Evolutionary conservation across 2,113 vertebrate species (phyloP).

Genomic region (Corydoras sp.): DNA sequence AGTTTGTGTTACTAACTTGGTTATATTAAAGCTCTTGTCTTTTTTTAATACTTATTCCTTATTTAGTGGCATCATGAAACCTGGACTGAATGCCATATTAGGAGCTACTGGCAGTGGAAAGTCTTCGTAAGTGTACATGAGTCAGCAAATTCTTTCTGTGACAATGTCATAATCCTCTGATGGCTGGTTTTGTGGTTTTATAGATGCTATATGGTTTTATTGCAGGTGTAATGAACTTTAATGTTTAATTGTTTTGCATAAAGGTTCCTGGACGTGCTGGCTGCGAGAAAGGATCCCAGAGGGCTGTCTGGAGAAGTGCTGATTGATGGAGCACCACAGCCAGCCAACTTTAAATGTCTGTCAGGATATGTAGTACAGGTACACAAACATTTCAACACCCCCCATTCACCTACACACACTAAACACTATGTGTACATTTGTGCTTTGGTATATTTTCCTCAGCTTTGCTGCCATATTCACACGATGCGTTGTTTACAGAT

Average conservation of each 20-base stretch:
- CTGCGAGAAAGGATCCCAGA: constrained; percentile 70
- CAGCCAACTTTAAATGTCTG: constrained; percentile 77
- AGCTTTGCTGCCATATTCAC: too few species aligned
- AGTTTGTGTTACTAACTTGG: too few species aligned
- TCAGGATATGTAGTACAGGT: constrained; percentile 84
- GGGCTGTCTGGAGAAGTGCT: constrained; percentile 78
- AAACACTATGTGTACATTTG: too few species aligned
- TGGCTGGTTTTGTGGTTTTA: constrained; percentile 5
- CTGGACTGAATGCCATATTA: constrained; percentile 90
- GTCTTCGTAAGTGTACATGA: constrained; percentile 80
- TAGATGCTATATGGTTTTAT: neutral
- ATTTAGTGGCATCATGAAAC: constrained; percentile 86
- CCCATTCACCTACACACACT: neutral
- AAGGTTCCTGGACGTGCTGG: constrained; percentile 65
- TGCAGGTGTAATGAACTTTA: neutral
- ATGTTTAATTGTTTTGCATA: constrained; percentile 14
- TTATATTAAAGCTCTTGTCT: neutral
- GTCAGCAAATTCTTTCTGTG: neutral
- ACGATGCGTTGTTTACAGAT: too few species aligned
- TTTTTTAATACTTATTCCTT: constrained; percentile 30
- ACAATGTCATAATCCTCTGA: neutral
- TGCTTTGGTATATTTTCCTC: too few species aligned
- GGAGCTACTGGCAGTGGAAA: constrained; percentile 92
- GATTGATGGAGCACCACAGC: constrained; percentile 73
- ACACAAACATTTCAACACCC: neutral